These are phyloP conservation scores for Drosophila obscura DNA, from an alignment of 1,140 invertebrate species.

Conservation along the genomic window DNA sequence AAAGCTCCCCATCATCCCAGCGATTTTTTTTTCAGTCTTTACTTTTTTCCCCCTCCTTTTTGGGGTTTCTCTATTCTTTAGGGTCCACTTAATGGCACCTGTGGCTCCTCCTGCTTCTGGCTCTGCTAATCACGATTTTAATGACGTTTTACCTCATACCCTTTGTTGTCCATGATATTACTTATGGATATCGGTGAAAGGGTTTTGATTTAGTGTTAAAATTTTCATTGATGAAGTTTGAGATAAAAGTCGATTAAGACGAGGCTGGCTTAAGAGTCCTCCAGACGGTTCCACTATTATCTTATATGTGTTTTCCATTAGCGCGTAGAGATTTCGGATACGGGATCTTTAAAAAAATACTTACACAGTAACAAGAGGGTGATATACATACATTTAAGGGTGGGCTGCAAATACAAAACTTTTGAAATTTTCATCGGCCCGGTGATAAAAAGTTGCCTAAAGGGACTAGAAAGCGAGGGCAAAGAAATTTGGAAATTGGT, in stretches of 20 bases:
- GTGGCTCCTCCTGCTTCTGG: constrained; percentile 42
- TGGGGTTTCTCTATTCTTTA: constrained; percentile 3
- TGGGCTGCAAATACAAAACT: too few relatives aligned
- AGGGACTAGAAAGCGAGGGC: too few relatives aligned
- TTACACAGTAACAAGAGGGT: too few relatives aligned
- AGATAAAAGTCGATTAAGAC: neutral
- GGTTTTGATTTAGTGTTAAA: constrained; percentile 34
- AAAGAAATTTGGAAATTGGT: too few relatives aligned
- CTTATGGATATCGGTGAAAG: constrained; percentile 47
- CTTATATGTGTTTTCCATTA: neutral
- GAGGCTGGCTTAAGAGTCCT: neutral
- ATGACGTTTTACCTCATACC: constrained; percentile 47
- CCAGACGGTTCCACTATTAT: constrained; percentile 5
- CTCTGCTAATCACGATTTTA: constrained; percentile 69
- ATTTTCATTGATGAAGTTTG: neutral
- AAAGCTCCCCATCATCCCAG: constrained; percentile 35
- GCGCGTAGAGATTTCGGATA: neutral
- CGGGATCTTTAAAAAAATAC: too few relatives aligned
- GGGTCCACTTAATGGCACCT: constrained; percentile 67
- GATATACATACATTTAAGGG: too few relatives aligned
- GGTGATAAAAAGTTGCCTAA: too few relatives aligned
- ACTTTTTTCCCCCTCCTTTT: neutral
- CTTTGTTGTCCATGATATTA: neutral
- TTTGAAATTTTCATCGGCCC: too few relatives aligned
- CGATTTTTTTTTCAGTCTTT: constrained; percentile 9